Evolutionary conservation across 2,113 vertebrate genomes (phyloP).

Genomic region (Ophthalmolycus amberensis): DNA sequence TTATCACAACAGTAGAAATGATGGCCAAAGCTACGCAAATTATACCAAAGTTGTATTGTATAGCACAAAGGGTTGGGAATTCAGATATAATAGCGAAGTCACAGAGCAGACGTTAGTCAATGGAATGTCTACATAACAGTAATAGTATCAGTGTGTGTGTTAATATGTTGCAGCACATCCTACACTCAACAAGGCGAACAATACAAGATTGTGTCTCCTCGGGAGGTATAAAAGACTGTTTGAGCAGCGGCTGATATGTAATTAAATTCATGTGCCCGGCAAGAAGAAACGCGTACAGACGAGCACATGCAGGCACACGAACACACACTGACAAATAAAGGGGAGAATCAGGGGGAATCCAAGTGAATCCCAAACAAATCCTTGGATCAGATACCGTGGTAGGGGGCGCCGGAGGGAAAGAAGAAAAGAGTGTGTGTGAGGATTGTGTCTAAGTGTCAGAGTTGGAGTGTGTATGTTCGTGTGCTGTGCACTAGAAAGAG

Average conservation of each 20-base stretch:
- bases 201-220: conserved; percentile 58
- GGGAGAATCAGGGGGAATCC: conserved; percentile 62
- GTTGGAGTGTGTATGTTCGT: conserved; percentile 25
- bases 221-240: conserved; percentile 62
- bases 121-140: conserved; percentile 31
- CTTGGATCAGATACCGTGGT: conserved; percentile 61
- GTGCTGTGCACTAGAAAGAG: conserved; percentile 47
- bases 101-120: conserved; percentile 32
- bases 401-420: not conserved
- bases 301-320: conserved; percentile 11
- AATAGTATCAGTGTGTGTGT: conserved; percentile 18
- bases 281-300: conserved; percentile 39
- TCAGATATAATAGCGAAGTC: not conserved
- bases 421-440: not conserved
- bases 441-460: conserved; percentile 32
- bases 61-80: not conserved
- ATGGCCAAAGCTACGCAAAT: not conserved
- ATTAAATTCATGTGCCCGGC: conserved; percentile 68
- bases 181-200: conserved; percentile 52
- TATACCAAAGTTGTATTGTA: not conserved
- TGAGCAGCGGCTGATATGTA: conserved; percentile 69
- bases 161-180: conserved; percentile 48
- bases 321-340: conserved; percentile 37
- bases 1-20: not conserved
- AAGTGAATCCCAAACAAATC: conserved; percentile 74